Evolutionary conservation across 2,888 invertebrate genomes (phyloP), one percentile per base, ranked within the genome.

Genomic region (Dynastes hyllus): DNA sequence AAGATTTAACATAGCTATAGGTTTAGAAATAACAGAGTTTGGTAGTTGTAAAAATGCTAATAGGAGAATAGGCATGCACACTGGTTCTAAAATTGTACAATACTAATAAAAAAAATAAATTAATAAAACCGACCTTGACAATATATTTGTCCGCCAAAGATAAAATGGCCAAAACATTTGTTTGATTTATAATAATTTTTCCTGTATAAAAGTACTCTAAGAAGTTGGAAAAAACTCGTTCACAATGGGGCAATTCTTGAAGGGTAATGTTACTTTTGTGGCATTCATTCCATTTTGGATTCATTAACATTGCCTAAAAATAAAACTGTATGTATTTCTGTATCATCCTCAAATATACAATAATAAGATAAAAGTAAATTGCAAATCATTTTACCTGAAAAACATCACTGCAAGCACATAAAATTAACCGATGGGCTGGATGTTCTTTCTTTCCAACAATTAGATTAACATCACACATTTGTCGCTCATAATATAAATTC

Each of bases 121-220:
- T 45, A 45, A 45, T 45, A 40, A 63, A 50, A 78, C 86, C 86
- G 88, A 94, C 95, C 91, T 94, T 95, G 13, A 98, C 96, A 90
- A 97, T 97, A 89, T 98, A 98, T 90, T 98, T 98, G 89, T 98
- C 98, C 58, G 97, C 97, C 78, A 98, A 90, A 9, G 95, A 95
- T 76, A 98, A 91, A 83, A 98, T 93, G 5, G 97, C 96, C 89
- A 98, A 92, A 70, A 97, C 97, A 80, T 95, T 94, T 76, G 93
- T 92, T 83, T 96, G 93, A 5, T 95, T 95, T 85, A 98, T 95
- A 85, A 93, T 92, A 83, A 98, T 95, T 89, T 95, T 94, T 58
- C 98, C 98, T 0, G 97, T 97, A 90, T 98, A 98, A 87, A 98
- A 89, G 85, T 92, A 94, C 89, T 95, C 95, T 32, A 98, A 90